Evolutionary conservation across 1,140 invertebrate species (phyloP).

Genomic region (Aplysia californica): DNA sequence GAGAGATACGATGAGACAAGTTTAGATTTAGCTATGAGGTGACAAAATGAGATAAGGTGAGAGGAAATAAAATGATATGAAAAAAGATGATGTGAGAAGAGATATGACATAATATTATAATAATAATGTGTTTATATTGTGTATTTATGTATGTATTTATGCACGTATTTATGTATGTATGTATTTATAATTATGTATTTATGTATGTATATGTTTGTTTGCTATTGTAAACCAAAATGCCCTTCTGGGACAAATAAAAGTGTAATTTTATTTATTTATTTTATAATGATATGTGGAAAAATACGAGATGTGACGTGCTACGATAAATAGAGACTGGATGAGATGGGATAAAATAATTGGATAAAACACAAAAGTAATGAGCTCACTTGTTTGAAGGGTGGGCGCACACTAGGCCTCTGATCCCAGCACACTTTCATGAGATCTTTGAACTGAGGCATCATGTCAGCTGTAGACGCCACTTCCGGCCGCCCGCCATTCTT

Average conservation of each 20-base stretch:
- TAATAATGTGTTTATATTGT: too few relatives aligned
- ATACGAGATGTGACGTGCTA: not conserved
- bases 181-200: not conserved
- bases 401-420: constrained; percentile 43
- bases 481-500: constrained; percentile 48
- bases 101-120: too few relatives aligned
- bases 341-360: not conserved
- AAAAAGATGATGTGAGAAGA: too few relatives aligned
- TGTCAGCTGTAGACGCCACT: constrained; percentile 18
- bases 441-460: constrained; percentile 48
- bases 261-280: not conserved
- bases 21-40: too few relatives aligned
- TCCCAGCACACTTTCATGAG: constrained; percentile 58
- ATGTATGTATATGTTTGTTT: not conserved
- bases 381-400: constrained; percentile 57
- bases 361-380: not conserved
- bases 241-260: not conserved
- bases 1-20: too few relatives aligned
- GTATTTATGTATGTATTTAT: too few relatives aligned
- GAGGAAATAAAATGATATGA: too few relatives aligned
- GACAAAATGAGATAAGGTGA: too few relatives aligned
- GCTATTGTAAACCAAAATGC: not conserved
- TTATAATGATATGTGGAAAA: not conserved
- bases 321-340: not conserved
- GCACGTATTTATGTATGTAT: too few relatives aligned